Evolutionary conservation across 2,888 invertebrate genomes (phyloP), one percentile per base, ranked within the genome.

Genomic region (Cacoxenus indagator): DNA sequence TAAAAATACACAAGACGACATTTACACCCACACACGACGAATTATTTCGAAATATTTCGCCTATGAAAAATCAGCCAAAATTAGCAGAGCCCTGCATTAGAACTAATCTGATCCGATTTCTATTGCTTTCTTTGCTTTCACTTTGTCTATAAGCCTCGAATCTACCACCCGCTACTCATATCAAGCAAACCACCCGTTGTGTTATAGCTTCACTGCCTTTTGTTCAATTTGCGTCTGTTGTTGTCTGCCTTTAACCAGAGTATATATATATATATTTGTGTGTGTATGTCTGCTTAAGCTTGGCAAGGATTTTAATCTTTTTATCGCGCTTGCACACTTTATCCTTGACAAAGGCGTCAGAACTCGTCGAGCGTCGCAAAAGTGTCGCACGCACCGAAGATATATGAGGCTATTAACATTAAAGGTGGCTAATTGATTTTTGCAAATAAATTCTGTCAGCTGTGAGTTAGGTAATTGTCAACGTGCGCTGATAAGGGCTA

Each of bases 101-200:
- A 76, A 77, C 80, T 81, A 80, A 81, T 79, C 80, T 81, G 80
- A 81, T 81, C 75, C 81, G 80, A 81, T 81, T 81, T 81, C 81
- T 77, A 80, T 81, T 81, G 80, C 77, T 81, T 81, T 77, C 70
- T 71, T n/a, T 69, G 74, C 72, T 43, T 62, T 43, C 61, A 45
- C 14, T 9, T 22, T 24, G 6, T 37, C n/a, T 37, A 22, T 37
- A n/a, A n/a, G 24, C 29, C 14, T 4, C 8, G 14, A 6, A 3
- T 2, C 19, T n/a, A 5, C 29, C 17, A 8, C 19, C n/a, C 29
- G 11, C 43, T 14, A 43, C 43, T 24, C 43, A 11, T 3, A 22
- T 4, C 61, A 6, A 43, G 4, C 22, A 17, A 17, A 51, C 45
- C 61, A 43, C 61, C 61, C 61, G 43, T 24, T 43, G 61, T 45